phyloP scores from a whole-genome alignment of 1,140 invertebrate genomes.

The Drepana arcuata region DNA sequence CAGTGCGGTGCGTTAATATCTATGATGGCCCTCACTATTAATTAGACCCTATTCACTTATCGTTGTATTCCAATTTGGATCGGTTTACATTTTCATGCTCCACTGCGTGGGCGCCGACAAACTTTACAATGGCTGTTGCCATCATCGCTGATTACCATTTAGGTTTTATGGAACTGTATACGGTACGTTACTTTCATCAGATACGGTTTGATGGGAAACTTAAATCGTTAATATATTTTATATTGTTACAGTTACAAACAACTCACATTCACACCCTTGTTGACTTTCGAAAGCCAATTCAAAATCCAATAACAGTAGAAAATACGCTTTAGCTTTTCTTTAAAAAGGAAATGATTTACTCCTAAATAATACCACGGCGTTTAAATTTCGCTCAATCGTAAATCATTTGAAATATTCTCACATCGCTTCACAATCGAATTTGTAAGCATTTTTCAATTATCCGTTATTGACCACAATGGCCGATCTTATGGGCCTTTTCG shows the following conservation, averaged over 20 bases:
- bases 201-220: no score
- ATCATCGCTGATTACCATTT: no score
- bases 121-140: constrained; percentile 26
- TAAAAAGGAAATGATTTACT: constrained; percentile 16
- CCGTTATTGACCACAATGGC: constrained; percentile 55
- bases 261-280: no score
- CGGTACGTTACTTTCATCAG: no score
- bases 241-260: no score
- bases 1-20: constrained; percentile 25
- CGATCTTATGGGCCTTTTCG: constrained; percentile 48
- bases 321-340: no score
- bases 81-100: constrained; percentile 42
- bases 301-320: no score
- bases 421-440: constrained; percentile 49
- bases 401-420: constrained; percentile 43
- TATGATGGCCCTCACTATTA: constrained; percentile 34
- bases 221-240: no score
- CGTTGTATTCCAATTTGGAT: constrained; percentile 40
- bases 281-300: no score
- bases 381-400: constrained; percentile 37
- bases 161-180: no score
- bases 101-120: constrained; percentile 26
- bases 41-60: constrained; percentile 54
- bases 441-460: constrained; percentile 60
- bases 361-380: constrained; percentile 16